These are phyloP conservation scores for Drepana arcuata DNA, from an alignment of 1,140 invertebrate species.

Conservation along the genomic window DNA sequence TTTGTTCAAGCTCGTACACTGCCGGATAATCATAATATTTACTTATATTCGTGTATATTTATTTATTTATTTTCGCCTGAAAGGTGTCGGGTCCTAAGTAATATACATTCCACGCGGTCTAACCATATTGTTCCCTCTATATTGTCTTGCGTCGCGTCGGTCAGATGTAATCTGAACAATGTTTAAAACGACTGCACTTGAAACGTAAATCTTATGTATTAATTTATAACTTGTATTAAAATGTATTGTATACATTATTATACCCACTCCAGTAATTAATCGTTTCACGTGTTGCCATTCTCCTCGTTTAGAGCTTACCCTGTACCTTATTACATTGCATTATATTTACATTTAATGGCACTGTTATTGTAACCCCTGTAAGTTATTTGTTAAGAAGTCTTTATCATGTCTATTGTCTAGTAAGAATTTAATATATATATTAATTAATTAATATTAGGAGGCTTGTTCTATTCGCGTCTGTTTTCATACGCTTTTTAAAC, in stretches of 20 bases:
- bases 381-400: constrained; percentile 69
- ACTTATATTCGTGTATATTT: constrained; percentile 35
- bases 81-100: constrained; percentile 63
- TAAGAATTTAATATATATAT: constrained; percentile 67
- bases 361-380: constrained; percentile 62
- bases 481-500: constrained; percentile 59
- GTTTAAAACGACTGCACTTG: no score
- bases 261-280: no score
- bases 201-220: no score
- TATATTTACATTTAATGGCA: constrained; percentile 59
- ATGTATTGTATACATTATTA: no score
- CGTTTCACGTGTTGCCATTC: no score
- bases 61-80: constrained; percentile 57
- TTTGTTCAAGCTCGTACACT: constrained; percentile 7
- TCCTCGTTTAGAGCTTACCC: constrained; percentile 53
- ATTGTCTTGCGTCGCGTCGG: constrained; percentile 23
- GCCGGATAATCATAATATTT: no score
- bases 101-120: constrained; percentile 67
- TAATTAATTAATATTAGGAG: constrained; percentile 52
- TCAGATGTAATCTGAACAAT: constrained; percentile 62
- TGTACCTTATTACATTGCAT: constrained; percentile 52
- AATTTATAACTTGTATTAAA: no score
- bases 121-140: constrained; percentile 59
- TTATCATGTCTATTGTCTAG: constrained; percentile 67
- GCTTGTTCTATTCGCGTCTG: constrained; percentile 56